These are phyloP conservation scores for Setophaga kirtlandii DNA, from an alignment of 2,113 vertebrate species.

Conservation along the genomic window DNA sequence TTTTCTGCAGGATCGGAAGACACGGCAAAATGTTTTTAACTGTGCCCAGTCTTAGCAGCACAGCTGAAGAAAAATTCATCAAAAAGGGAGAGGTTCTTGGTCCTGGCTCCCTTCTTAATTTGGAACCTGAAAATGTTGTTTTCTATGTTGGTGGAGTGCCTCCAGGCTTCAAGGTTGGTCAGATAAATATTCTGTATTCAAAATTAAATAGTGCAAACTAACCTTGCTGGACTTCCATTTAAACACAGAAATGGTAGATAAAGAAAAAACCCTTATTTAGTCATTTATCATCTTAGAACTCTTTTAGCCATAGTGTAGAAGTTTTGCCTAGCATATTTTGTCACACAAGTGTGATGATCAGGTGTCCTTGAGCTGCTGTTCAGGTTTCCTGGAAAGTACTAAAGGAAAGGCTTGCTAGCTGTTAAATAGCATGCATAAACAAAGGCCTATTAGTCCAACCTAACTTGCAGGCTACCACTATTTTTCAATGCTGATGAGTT, in stretches of 20 bases:
- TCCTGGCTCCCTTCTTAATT: constrained; percentile 87
- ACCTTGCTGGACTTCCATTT: neutral
- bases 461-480: neutral
- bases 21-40: constrained; percentile 94
- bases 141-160: constrained; percentile 95
- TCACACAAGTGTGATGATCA: neutral
- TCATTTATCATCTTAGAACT: neutral
- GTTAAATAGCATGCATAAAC: neutral
- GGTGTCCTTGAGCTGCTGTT: neutral
- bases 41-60: constrained; percentile 86
- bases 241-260: neutral
- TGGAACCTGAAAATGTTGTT: constrained; percentile 85
- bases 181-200: neutral
- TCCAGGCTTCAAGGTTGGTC: constrained; percentile 81
- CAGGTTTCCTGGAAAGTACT: neutral
- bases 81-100: constrained; percentile 88
- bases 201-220: neutral
- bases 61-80: constrained; percentile 96
- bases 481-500: neutral
- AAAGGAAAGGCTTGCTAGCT: neutral
- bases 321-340: neutral
- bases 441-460: neutral
- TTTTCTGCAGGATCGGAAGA: constrained; percentile 83
- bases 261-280: neutral
- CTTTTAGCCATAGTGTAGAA: neutral